Percentiles rank a stretch among this genome's conserved stretches.
These are phyloP conservation scores for Rhinichthys klamathensis DNA, from an alignment of 2,113 vertebrate species.

Conservation along the genomic window DNA sequence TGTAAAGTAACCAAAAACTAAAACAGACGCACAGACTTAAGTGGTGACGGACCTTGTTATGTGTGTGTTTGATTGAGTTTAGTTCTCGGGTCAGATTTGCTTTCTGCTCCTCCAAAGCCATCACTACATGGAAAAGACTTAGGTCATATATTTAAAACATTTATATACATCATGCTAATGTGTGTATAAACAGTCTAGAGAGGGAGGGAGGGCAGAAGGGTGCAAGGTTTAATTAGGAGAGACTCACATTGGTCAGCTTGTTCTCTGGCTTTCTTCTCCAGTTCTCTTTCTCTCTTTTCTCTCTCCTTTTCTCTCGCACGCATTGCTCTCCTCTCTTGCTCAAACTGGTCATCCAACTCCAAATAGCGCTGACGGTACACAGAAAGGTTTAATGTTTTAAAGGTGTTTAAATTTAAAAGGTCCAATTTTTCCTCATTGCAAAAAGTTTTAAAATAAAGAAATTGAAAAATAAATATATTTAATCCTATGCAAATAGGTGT, in stretches of 20 bases:
- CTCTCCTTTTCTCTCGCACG: conserved; percentile 73
- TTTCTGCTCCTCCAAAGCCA: conserved; percentile 78
- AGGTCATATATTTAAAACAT: not conserved
- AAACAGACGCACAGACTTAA: not conserved
- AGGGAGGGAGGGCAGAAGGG: not conserved
- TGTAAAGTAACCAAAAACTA: not conserved
- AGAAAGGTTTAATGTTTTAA: too few relatives aligned
- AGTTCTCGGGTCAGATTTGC: conserved; percentile 70
- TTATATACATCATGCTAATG: not conserved
- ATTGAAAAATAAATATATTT: not conserved
- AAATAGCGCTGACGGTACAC: conserved; percentile 61
- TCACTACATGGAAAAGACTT: conserved; percentile 62
- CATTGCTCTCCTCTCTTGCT: conserved; percentile 76
- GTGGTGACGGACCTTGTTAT: conserved; percentile 73
- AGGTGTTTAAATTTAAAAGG: not conserved
- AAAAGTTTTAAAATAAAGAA: not conserved
- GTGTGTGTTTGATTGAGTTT: conserved; percentile 67
- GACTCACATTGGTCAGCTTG: conserved; percentile 78
- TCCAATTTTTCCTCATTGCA: not conserved
- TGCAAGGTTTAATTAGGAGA: not conserved
- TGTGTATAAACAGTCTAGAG: not conserved
- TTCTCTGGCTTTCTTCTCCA: conserved; percentile 78
- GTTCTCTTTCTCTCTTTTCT: conserved; percentile 70
- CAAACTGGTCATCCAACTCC: conserved; percentile 79
- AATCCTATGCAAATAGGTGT: not conserved